Evolutionary conservation across 2,113 vertebrate genomes (phyloP).

Genomic region (Syngnathus floridae): DNA sequence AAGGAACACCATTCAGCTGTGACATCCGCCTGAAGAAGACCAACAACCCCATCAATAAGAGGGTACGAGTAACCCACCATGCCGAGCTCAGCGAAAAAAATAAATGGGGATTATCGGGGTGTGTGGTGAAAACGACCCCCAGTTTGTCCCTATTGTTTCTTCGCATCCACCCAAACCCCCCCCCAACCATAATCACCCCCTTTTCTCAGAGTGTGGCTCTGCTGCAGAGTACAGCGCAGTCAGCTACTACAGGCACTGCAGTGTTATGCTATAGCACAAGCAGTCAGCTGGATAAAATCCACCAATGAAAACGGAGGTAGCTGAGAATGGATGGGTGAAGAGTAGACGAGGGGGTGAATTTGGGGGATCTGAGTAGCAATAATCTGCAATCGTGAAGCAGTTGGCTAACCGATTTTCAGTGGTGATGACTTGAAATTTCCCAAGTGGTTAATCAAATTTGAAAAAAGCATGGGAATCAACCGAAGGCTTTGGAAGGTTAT

Average conservation of each 20-base stretch:
- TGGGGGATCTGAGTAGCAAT: slow-evolving; percentile 44
- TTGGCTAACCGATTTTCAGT: slow-evolving; percentile 39
- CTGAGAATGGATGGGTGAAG: background rate
- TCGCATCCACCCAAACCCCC: slow-evolving; percentile 12
- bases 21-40: slow-evolving; percentile 41
- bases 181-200: slow-evolving; percentile 11
- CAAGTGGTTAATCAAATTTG: background rate
- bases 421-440: slow-evolving; percentile 6
- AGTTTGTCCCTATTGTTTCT: slow-evolving; percentile 1
- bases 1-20: slow-evolving; percentile 40
- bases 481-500: background rate
- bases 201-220: slow-evolving; percentile 31
- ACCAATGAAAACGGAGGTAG: background rate
- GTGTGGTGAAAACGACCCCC: slow-evolving; percentile 30
- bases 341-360: background rate
- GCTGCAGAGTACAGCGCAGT: slow-evolving; percentile 70
- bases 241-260: slow-evolving; percentile 73
- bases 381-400: slow-evolving; percentile 54
- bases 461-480: background rate
- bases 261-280: slow-evolving; percentile 76
- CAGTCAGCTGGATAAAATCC: slow-evolving; percentile 26
- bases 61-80: slow-evolving; percentile 29
- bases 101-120: background rate
- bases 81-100: slow-evolving; percentile 42
- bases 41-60: slow-evolving; percentile 41